Evolutionary conservation across 37 sponge, comb jelly and placozoan species (phyloP).

Genomic region (Aphrocallistes beatrix): DNA sequence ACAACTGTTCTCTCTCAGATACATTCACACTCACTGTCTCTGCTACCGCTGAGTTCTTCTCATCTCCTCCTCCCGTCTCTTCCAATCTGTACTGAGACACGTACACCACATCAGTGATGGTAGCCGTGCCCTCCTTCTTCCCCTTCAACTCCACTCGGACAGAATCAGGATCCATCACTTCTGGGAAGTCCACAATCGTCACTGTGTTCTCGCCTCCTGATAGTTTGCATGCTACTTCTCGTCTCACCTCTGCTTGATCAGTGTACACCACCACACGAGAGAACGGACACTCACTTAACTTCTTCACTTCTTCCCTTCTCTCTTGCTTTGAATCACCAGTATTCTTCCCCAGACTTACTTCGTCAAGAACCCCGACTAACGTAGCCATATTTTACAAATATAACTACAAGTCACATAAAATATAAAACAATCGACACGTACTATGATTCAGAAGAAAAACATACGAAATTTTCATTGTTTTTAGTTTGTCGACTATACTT

Average conservation of each 20-base stretch:
- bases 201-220: not conserved
- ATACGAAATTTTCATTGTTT: too few relatives aligned
- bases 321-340: too few relatives aligned
- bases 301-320: not conserved
- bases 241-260: not conserved
- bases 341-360: too few relatives aligned
- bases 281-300: not conserved
- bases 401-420: too few relatives aligned
- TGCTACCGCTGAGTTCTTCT: too few relatives aligned
- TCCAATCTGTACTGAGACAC: not conserved
- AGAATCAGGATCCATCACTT: not conserved
- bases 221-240: not conserved
- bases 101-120: not conserved
- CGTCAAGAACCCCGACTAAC: too few relatives aligned
- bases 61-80: not conserved
- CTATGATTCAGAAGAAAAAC: too few relatives aligned
- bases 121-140: not conserved
- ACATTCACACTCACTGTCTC: not conserved
- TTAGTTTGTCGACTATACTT: too few relatives aligned
- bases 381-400: too few relatives aligned
- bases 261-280: slow-evolving; percentile 10
- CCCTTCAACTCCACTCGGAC: not conserved
- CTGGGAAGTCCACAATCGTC: not conserved
- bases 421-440: too few relatives aligned
- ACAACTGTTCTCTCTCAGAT: not conserved